Conservation (phyloP, 2,113 vertebrate species). For the Neotragus moschatus region DNA sequence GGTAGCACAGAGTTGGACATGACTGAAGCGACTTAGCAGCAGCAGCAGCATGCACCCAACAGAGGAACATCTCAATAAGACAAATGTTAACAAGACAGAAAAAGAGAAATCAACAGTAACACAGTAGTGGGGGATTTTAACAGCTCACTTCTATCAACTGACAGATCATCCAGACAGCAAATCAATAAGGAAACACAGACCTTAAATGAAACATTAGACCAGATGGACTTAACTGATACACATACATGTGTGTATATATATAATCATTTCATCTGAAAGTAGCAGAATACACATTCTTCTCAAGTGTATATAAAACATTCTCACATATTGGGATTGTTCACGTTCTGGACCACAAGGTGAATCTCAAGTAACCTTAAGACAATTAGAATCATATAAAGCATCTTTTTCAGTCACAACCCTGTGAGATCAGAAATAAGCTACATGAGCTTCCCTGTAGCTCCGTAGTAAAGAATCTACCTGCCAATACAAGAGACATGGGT, state of each 20-base stretch:
- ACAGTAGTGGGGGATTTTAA: background rate
- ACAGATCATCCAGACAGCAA: background rate
- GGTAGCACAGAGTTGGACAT: no score
- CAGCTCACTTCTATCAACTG: background rate
- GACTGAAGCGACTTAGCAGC: no score
- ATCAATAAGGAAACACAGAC: background rate
- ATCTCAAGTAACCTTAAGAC: background rate
- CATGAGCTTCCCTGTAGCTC: background rate
- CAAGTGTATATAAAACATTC: background rate
- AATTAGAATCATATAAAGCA: background rate
- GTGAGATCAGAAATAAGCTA: background rate
- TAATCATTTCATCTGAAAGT: background rate
- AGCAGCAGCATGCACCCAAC: no score
- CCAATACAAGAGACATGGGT: background rate
- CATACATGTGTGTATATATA: no score
- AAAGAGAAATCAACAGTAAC: background rate
- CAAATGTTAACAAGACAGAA: background rate
- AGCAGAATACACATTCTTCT: background rate
- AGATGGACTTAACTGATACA: background rate
- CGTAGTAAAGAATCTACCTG: background rate
- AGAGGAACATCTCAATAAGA: background rate
- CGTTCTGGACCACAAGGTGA: background rate
- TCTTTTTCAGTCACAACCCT: background rate
- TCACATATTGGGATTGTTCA: background rate
- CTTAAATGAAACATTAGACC: background rate